Percentiles rank a stretch among this genome's conserved stretches.
phyloP scores from a whole-genome alignment of 2,797 vertebrate genomes.

The Trachurus trachurus region DNA sequence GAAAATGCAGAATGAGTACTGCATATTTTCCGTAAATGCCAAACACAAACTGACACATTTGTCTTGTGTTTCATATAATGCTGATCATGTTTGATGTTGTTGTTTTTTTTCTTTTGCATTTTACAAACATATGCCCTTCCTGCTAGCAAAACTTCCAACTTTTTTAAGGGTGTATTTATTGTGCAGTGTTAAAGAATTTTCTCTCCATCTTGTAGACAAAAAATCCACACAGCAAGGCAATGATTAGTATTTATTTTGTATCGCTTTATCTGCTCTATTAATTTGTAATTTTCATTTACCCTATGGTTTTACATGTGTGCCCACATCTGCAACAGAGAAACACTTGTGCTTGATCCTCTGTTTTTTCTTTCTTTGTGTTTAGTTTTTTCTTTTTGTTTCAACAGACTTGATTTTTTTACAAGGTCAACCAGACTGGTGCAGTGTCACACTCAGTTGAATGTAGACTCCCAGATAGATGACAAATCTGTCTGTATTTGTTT shows the following conservation, averaged over 20 bases:
- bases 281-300: neutral
- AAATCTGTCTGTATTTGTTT: slow-evolving; percentile 43
- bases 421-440: slow-evolving; percentile 40
- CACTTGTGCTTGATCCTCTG: neutral
- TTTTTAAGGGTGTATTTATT: neutral
- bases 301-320: neutral
- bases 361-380: neutral
- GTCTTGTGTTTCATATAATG: slow-evolving; percentile 6
- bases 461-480: slow-evolving; percentile 37
- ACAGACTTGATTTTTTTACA: slow-evolving; percentile 24
- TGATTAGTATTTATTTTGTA: neutral
- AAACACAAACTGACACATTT: neutral
- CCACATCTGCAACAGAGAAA: neutral
- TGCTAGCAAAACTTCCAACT: neutral
- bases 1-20: neutral
- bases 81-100: neutral
- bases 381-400: neutral
- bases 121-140: neutral
- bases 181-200: too few species aligned
- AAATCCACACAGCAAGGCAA: neutral
- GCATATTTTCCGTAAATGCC: neutral
- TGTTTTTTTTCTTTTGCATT: neutral
- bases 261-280: neutral
- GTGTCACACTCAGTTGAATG: slow-evolving; percentile 24
- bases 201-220: neutral